A percentile compares a stretch with the other conserved stretches of the same genome.
Conservation (phyloP, 2,113 vertebrate species). For the Myrmecobius fasciatus region DNA sequence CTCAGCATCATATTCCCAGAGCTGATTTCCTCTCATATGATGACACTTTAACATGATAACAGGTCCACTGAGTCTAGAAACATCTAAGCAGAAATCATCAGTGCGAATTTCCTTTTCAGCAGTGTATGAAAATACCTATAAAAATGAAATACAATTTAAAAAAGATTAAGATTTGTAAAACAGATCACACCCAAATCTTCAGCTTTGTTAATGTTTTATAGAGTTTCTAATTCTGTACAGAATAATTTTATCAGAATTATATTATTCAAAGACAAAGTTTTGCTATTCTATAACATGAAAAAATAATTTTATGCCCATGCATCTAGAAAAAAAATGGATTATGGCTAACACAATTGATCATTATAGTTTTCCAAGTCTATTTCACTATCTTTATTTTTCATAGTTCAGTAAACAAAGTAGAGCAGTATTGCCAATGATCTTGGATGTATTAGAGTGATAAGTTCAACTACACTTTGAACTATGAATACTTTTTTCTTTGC, state of each 20-base stretch:
- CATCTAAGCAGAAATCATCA: constrained; percentile 97
- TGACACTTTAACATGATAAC: constrained; percentile 98
- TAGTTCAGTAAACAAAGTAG: background rate
- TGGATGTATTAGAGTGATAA: background rate
- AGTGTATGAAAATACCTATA: constrained; percentile 98
- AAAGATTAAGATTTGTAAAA: background rate
- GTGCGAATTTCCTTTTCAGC: constrained; percentile 98
- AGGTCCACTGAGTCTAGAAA: constrained; percentile 95
- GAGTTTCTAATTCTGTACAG: background rate
- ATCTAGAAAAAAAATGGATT: background rate
- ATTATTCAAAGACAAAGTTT: background rate
- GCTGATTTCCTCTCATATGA: constrained; percentile 98
- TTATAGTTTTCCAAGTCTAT: background rate
- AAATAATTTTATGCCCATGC: background rate
- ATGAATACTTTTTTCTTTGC: background rate
- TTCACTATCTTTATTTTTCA: background rate
- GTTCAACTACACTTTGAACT: background rate
- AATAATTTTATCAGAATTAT: background rate
- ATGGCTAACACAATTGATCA: background rate
- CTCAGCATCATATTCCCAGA: constrained; percentile 99
- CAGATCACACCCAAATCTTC: background rate
- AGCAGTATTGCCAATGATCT: background rate
- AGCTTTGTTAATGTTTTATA: background rate
- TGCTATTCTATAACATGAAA: background rate
- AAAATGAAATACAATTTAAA: constrained; percentile 42